Base-by-base conservation (phyloP, 2,888 invertebrate genomes). In the Peribatodes rhomboidaria region DNA sequence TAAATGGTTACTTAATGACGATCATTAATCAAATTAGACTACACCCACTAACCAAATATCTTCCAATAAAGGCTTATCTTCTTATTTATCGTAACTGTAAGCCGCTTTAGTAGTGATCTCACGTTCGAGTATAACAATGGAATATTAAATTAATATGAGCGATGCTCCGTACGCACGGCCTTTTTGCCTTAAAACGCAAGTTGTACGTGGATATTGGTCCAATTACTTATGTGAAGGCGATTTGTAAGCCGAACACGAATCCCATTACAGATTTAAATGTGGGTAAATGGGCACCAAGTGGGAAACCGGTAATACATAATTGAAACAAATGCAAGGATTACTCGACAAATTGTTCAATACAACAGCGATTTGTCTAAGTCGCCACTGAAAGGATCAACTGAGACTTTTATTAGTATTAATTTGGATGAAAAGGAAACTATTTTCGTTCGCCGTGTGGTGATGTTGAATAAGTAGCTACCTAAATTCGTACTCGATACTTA, bases 241-340 rank as follows among this genome's bases (percentile, higher is more conserved):
- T 87, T 81, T 80, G 75, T 78, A 90, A 85, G 84, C 89, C 60
- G 74, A 80, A 80, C 91, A 90, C 90, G 90, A 78, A 77, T 76
- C 76, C 82, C 80, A 81, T 81, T 82, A 77, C 74, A 78, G 75
- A 79, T 82, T 84, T 82, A 79, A 85, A 86, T 85, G 79, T 84
- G 82, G 84, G 83, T 83, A 84, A 84, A 82, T 78, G 81, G 79
- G 80, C 79, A 82, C 84, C 81, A 87, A 86, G 84, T 81, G 85
- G 90, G 88, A 91, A 88, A 82, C 83, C 80, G 78, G 81, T 42
- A 42, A 55, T 44, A 18, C 83, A 88, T 93, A 92, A 93, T 92
- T 92, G 92, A 92, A 92, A 93, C 88, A 90, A 92, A 93, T 92
- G 92, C 82, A 80, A 75, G 89, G 90, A 90, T 93, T 92, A 92